These are phyloP conservation scores for Sebastes iracundus DNA, from an alignment of 2,797 vertebrate genomes.

Conservation along the genomic window DNA sequence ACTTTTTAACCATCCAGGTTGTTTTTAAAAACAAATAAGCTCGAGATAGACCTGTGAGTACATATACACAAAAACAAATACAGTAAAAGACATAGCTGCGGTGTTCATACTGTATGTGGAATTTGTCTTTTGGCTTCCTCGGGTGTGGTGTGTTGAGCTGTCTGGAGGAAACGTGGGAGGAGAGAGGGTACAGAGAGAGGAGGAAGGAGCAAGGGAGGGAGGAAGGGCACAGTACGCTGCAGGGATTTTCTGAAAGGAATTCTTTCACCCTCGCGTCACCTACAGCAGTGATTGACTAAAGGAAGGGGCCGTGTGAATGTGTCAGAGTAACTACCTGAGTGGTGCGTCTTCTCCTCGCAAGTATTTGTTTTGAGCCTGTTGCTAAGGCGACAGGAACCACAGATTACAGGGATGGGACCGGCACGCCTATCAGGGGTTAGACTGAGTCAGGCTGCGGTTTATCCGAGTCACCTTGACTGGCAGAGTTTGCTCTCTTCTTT, in stretches of 20 bases:
- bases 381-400: slow-evolving; percentile 74
- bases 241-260: slow-evolving; percentile 80
- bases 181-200: slow-evolving; percentile 60
- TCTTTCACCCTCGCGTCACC: slow-evolving; percentile 79
- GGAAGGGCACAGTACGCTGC: slow-evolving; percentile 63
- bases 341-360: slow-evolving; percentile 62
- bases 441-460: slow-evolving; percentile 82
- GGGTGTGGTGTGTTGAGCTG: slow-evolving; percentile 76
- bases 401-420: slow-evolving; percentile 82
- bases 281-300: slow-evolving; percentile 70
- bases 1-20: background rate
- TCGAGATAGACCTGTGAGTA: background rate
- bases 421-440: slow-evolving; percentile 75
- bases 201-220: slow-evolving; percentile 71
- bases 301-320: slow-evolving; percentile 72
- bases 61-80: background rate
- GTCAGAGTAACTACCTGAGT: slow-evolving; percentile 76
- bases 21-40: background rate
- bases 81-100: slow-evolving; percentile 18
- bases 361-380: slow-evolving; percentile 74
- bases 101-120: slow-evolving; percentile 50
- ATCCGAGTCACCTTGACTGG: slow-evolving; percentile 77
- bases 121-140: slow-evolving; percentile 69
- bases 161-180: slow-evolving; percentile 81
- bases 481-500: slow-evolving; percentile 11